Conservation (phyloP, 2,888 invertebrate species). For the Rhopalosiphum nymphaeae region DNA sequence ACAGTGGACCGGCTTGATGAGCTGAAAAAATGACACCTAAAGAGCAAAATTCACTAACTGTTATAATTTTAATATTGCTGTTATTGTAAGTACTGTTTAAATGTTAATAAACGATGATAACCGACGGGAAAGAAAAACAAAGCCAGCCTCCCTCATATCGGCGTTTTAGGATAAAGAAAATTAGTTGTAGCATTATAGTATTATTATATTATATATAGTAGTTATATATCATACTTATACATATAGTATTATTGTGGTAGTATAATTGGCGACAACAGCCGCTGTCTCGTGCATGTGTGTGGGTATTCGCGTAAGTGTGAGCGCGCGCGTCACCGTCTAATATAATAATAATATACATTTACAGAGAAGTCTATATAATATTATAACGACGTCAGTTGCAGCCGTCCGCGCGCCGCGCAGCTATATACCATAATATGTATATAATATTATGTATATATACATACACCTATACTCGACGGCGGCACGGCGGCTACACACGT, state of each 20-base stretch:
- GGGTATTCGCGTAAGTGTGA: background rate
- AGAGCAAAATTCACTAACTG: too few species aligned
- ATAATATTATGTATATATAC: background rate
- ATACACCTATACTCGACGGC: background rate
- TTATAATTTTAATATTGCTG: too few species aligned
- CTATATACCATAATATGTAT: background rate
- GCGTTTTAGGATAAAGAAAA: too few species aligned
- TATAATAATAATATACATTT: background rate
- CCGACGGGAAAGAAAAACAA: too few species aligned
- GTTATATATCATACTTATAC: too few species aligned
- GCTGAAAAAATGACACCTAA: too few species aligned
- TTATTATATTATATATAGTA: background rate
- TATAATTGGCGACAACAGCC: background rate
- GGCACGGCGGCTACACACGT: constrained; percentile 40
- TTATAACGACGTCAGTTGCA: constrained; percentile 6
- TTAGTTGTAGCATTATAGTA: too few species aligned
- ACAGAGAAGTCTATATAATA: background rate
- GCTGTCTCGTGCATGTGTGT: background rate
- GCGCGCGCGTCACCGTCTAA: background rate
- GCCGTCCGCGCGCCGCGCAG: background rate
- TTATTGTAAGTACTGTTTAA: too few species aligned
- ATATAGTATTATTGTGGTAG: background rate
- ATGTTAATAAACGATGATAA: too few species aligned
- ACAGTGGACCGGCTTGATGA: too few species aligned
- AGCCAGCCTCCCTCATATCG: too few species aligned